Percentiles rank a stretch among this genome's conserved stretches.
phyloP scores from a whole-genome alignment of 2,888 invertebrate species.

The Cosmia trapezina region DNA sequence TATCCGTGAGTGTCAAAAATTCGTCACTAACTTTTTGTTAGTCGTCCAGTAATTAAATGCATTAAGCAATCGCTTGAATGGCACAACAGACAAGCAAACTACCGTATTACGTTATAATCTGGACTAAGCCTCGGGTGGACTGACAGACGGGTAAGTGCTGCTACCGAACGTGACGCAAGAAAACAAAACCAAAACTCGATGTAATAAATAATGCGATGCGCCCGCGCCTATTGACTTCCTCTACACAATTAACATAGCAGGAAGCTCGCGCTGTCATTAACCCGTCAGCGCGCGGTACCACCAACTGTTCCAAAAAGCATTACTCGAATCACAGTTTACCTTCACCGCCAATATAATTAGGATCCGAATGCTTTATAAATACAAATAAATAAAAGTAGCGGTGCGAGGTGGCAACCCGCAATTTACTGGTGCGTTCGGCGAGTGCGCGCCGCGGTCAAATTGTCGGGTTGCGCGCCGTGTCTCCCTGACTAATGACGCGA shows the following conservation, averaged over 20 bases:
- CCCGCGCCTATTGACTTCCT: constrained; percentile 84
- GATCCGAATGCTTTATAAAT: constrained; percentile 87
- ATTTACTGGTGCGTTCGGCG: constrained; percentile 83
- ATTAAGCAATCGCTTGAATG: constrained; percentile 84
- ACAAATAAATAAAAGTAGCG: constrained; percentile 88
- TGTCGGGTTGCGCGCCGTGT: constrained; percentile 82
- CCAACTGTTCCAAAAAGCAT: constrained; percentile 88
- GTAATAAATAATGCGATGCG: constrained; percentile 87
- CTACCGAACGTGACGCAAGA: constrained; percentile 80
- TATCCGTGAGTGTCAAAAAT: constrained; percentile 68
- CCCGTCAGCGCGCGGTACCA: constrained; percentile 83
- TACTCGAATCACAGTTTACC: constrained; percentile 84
- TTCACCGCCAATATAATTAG: constrained; percentile 85
- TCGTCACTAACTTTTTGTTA: constrained; percentile 72
- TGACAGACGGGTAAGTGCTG: constrained; percentile 88
- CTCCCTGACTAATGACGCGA: constrained; percentile 88
- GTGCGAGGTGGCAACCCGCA: constrained; percentile 87
- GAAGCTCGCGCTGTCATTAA: constrained; percentile 88
- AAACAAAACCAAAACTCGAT: constrained; percentile 83
- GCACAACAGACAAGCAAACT: constrained; percentile 84
- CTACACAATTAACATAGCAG: constrained; percentile 88
- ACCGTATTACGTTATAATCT: constrained; percentile 90
- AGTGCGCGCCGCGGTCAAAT: constrained; percentile 81
- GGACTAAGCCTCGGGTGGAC: constrained; percentile 81
- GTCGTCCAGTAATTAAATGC: constrained; percentile 81